Percentiles rank a stretch among this genome's conserved stretches.
Conservation (phyloP, 2,888 invertebrate species). For the Linhomoeus sp. region DNA sequence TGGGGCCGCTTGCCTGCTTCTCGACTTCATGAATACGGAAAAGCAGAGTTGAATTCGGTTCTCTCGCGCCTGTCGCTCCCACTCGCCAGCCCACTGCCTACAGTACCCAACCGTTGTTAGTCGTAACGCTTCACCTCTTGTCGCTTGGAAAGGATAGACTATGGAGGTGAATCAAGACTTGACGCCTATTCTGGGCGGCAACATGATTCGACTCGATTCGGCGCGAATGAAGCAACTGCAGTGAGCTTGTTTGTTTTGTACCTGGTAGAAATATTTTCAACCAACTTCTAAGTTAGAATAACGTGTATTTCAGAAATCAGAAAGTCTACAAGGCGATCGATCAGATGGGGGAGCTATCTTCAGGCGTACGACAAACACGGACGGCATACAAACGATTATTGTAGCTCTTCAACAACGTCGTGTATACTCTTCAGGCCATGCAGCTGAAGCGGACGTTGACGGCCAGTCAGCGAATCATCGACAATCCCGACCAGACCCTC, state of each 20-base stretch:
- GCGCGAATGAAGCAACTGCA: conserved; percentile 16
- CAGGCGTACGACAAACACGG: background rate
- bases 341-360: conserved; percentile 1
- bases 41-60: no score
- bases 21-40: no score
- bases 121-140: no score
- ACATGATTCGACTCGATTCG: conserved; percentile 17
- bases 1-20: no score
- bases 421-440: no score
- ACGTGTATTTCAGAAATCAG: conserved; percentile 3
- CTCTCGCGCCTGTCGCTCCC: no score
- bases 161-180: conserved; percentile 18
- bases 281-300: no score
- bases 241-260: conserved; percentile 6
- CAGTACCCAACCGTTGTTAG: no score
- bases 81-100: no score
- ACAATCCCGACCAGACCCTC: conserved; percentile 15
- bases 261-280: no score
- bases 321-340: conserved; percentile 8
- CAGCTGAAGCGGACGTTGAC: conserved; percentile 9
- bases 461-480: conserved; percentile 13
- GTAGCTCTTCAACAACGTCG: no score
- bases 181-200: conserved; percentile 15
- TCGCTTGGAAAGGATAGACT: background rate
- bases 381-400: no score